These are phyloP conservation scores for Harpegnathos saltator DNA, from an alignment of 1,140 invertebrate genomes.

Conservation along the genomic window DNA sequence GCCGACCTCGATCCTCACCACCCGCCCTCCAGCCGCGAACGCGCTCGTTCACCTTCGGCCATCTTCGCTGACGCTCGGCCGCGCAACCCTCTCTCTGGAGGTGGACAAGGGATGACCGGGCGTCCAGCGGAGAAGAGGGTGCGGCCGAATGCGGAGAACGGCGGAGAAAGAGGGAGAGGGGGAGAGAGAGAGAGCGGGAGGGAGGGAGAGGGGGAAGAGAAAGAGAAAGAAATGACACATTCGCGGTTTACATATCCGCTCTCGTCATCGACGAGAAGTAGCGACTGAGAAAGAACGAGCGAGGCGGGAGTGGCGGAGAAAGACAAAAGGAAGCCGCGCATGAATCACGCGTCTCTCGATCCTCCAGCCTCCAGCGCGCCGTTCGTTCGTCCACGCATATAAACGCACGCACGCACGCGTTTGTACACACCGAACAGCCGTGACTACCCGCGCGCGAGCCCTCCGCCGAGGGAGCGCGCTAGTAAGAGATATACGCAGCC, in stretches of 20 bases:
- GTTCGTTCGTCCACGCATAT: background rate
- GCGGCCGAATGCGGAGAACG: slow-evolving; percentile 35
- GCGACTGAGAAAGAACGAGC: too few species aligned
- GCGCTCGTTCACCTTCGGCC: slow-evolving; percentile 42
- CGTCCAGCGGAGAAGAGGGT: slow-evolving; percentile 48
- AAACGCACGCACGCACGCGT: background rate
- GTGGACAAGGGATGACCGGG: slow-evolving; percentile 43
- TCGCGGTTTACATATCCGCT: background rate
- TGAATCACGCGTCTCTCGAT: background rate
- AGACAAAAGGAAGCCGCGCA: background rate
- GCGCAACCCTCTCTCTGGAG: slow-evolving; percentile 47
- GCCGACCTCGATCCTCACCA: slow-evolving; percentile 44
- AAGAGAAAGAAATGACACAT: too few species aligned
- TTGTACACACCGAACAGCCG: slow-evolving; percentile 3
- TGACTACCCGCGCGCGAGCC: background rate
- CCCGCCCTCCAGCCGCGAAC: slow-evolving; percentile 10
- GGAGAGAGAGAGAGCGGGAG: background rate
- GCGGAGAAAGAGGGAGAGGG: background rate
- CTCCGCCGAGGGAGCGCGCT: slow-evolving; percentile 18
- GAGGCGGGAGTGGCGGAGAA: background rate
- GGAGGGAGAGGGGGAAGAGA: background rate
- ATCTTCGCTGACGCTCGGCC: slow-evolving; percentile 39
- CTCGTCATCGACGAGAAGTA: slow-evolving; percentile 6
- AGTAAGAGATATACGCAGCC: background rate
- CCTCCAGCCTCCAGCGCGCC: background rate